These are phyloP conservation scores for Apogon talboti DNA, from an alignment of 2,797 vertebrate species.

Conservation along the genomic window DNA sequence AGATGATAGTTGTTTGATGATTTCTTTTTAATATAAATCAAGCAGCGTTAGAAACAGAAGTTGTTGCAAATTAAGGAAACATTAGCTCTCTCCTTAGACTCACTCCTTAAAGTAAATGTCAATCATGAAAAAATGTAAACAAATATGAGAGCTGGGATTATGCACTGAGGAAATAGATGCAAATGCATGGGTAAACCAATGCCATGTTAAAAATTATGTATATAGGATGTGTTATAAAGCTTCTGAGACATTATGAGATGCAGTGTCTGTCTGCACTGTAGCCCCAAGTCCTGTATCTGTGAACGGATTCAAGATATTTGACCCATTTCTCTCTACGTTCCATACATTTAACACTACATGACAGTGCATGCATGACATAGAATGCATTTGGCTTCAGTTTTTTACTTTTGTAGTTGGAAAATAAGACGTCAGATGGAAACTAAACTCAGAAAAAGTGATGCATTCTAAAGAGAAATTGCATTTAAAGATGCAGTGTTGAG, in stretches of 20 bases:
- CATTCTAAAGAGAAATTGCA: too few species aligned
- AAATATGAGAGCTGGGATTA: slow-evolving; percentile 6
- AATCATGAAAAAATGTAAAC: background rate
- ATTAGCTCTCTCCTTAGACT: too few species aligned
- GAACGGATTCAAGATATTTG: background rate
- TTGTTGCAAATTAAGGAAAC: too few species aligned
- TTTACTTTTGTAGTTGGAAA: background rate
- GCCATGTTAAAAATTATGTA: background rate
- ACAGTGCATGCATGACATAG: background rate
- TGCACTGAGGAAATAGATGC: background rate
- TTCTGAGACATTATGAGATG: background rate
- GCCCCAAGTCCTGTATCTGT: background rate
- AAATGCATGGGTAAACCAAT: background rate
- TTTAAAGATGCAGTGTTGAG: too few species aligned
- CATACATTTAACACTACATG: background rate
- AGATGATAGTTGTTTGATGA: slow-evolving; percentile 10
- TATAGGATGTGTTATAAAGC: background rate
- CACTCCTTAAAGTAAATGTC: too few species aligned
- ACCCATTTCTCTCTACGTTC: background rate
- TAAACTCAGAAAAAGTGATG: background rate
- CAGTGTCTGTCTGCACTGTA: background rate
- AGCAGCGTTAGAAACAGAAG: slow-evolving; percentile 15
- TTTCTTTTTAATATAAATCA: slow-evolving; percentile 22
- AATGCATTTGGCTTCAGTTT: background rate
- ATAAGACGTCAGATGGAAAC: background rate